Conservation (phyloP, 2,113 vertebrate genomes). For the Odontesthes bonariensis region DNA sequence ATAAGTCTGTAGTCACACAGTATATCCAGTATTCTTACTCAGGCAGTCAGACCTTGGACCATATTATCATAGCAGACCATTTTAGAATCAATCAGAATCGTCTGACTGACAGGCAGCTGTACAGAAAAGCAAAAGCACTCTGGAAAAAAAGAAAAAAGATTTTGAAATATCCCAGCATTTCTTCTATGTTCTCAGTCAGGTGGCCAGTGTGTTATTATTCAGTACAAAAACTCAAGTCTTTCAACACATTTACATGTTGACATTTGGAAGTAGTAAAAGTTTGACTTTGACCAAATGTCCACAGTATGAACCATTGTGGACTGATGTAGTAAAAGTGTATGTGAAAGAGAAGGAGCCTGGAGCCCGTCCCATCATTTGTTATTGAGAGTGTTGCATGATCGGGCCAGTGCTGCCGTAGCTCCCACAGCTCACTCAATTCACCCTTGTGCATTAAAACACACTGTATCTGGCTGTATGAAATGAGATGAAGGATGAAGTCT, state of each 20-base stretch:
- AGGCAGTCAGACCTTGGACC: conserved; percentile 1
- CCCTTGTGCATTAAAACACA: conserved; percentile 49
- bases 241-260: conserved; percentile 62
- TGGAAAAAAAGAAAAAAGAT: conserved; percentile 1
- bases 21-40: neutral
- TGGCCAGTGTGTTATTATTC: conserved; percentile 44
- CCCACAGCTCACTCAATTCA: conserved; percentile 52
- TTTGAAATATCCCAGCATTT: neutral
- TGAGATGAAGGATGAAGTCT: conserved; percentile 52
- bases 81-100: neutral
- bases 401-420: conserved; percentile 44
- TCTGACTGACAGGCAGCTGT: neutral
- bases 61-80: neutral
- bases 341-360: conserved; percentile 31
- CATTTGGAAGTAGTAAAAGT: conserved; percentile 62
- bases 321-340: conserved; percentile 38
- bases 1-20: neutral
- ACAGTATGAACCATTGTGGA: conserved; percentile 49
- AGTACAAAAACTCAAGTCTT: conserved; percentile 38
- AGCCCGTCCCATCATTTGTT: conserved; percentile 51
- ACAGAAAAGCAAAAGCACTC: conserved; percentile 17
- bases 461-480: conserved; percentile 29
- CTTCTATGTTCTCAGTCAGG: conserved; percentile 10
- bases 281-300: conserved; percentile 56
- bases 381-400: conserved; percentile 36